Base-by-base conservation (phyloP, 2,113 vertebrate genomes). In the Phocoena sinus region DNA sequence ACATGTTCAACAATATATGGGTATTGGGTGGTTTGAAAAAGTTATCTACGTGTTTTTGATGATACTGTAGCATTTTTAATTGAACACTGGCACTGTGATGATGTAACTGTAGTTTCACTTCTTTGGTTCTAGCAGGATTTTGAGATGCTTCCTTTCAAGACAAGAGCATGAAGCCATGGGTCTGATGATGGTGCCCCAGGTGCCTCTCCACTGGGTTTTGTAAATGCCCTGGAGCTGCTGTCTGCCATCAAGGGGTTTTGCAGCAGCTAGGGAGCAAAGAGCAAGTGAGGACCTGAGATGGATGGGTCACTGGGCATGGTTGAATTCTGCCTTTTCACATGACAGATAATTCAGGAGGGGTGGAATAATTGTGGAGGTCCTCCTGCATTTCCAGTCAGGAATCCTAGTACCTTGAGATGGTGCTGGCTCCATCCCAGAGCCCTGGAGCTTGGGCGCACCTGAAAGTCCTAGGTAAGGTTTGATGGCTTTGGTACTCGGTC, bases 311-410 rank as follows among this genome's bases (percentile, higher is more conserved):
- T 14, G 2, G 26, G 9, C 67, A 13, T 79, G 65, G 65, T 15
- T 13, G 84, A 95, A 56, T 65, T 95, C 93, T 96, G 73, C 87
- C 85, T 94, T 81, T 96, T 77, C 44, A 13, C 47, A 18, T 60
- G 74, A 90, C 47, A 70, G 84, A 71, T 3, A 33, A 67, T 86
- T 97, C 23, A 92, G 14, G 89, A 96, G 80, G 31, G 74, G 36
- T 89, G 91, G 90, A 83, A 70, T 79, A 91, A 86, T 82, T 88
- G 68, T 9, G 23, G 83, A 38, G 70, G 53, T 60, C 15, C 62
- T n/a, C 83, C 14, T 28, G 62, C 58, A n/a, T 83, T 80, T 70
- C 38, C n/a, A 58, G 2, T 65, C 31, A 95, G 68, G 68, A 94
- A 92, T 94, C 31, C 33, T 33, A 41, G 68, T 65, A 91, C 68